Evolutionary conservation across 2,797 vertebrate species (phyloP), one percentile per base, ranked within the genome.

Genomic region (Xenops minutus): DNA sequence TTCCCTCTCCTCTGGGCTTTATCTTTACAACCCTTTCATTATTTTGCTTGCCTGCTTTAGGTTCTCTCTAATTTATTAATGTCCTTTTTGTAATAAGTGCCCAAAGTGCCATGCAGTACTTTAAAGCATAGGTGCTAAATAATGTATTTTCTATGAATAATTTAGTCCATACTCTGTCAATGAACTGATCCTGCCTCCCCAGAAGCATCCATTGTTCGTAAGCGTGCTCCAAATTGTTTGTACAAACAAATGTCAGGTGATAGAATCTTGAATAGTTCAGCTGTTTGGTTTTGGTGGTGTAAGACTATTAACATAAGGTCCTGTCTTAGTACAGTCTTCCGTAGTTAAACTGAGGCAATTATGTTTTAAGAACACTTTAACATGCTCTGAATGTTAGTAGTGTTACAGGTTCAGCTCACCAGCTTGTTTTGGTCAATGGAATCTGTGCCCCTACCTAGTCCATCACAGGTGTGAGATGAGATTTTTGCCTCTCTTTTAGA

Each of bases 61-160:
- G 34, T 88, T 85, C 51, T 85, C 54, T 85, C n/a, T 95, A 76
- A 93, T 88, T 92, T 94, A 95, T 95, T 96, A 54, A 92, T 88
- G 48, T 17, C 18, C 54, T 82, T 93, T 89, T 90, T 95, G 76
- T 92, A 93, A 71, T 87, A 95, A 93, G 56, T 87, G 67, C 44
- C 83, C 32, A 55, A 92, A 90, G 77, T 79, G 56, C 54, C 64
- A 76, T 82, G 67, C 49, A 74, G 64, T 91, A 51, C 83, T 93
- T 96, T 90, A 82, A 94, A 89, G 56, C 64, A 68, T 29, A 62
- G 30, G 9, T 82, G 63, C 30, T 94, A 95, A 96, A 95, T 97
- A 95, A 96, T 96, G 92, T 66, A 92, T 96, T 94, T 94, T 51
- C 61, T 36, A 83, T 96, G 30, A 95, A 96, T 96, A 95, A 96